A percentile compares a stretch with the other conserved stretches of the same genome.
phyloP scores from a whole-genome alignment of 2,797 vertebrate genomes.

The Oryzias sinensis region DNA sequence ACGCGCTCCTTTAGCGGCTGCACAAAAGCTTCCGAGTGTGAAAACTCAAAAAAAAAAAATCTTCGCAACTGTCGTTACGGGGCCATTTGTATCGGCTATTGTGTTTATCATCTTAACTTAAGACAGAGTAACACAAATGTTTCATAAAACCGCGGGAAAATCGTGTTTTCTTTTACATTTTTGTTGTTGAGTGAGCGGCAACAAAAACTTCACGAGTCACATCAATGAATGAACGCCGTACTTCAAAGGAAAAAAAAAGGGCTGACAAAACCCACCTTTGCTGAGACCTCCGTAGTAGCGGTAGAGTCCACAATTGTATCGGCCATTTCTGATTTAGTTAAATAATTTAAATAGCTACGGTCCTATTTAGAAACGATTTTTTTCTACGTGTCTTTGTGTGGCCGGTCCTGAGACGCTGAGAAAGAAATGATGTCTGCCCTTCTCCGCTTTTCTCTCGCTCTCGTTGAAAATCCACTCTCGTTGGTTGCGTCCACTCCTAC shows the following conservation, averaged over 20 bases:
- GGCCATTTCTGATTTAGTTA: conserved; percentile 72
- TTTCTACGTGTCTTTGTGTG: conserved; percentile 51
- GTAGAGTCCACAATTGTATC: conserved; percentile 82
- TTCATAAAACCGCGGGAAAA: background rate
- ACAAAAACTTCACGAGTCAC: conserved; percentile 49
- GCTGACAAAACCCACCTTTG: conserved; percentile 77
- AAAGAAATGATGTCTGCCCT: conserved; percentile 76
- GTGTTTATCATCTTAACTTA: conserved; percentile 27
- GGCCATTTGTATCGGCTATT: background rate
- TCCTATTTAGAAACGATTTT: conserved; percentile 28
- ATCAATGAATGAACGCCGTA: conserved; percentile 38
- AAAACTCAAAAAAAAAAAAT: conserved; percentile 4
- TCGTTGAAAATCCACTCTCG: conserved; percentile 66
- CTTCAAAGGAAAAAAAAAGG: conserved; percentile 24
- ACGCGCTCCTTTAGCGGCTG: background rate
- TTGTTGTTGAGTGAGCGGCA: background rate
- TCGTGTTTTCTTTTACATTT: background rate
- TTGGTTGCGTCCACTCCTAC: conserved; percentile 55
- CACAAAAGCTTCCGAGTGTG: no score
- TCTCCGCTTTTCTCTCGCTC: conserved; percentile 70
- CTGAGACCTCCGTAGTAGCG: conserved; percentile 76
- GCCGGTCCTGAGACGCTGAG: conserved; percentile 54
- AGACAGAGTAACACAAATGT: conserved; percentile 5
- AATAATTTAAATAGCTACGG: conserved; percentile 36
- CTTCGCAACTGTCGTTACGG: conserved; percentile 4